A percentile compares a stretch with the other conserved stretches of the same genome.
These are phyloP conservation scores for Dipodomys stephensi DNA, from an alignment of 2,113 vertebrate genomes.

Conservation along the genomic window DNA sequence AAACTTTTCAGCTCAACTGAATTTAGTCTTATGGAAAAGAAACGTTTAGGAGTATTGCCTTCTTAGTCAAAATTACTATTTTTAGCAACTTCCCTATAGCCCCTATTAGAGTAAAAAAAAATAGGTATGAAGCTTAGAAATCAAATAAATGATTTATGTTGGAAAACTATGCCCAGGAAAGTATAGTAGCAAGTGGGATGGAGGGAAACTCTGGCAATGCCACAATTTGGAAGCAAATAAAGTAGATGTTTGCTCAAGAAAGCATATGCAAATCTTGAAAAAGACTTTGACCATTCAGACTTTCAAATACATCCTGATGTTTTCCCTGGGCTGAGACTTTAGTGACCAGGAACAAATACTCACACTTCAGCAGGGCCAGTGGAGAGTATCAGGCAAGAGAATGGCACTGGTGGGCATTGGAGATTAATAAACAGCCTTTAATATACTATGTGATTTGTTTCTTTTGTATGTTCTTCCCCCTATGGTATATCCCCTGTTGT, in stretches of 20 bases:
- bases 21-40: slow-evolving; percentile 5
- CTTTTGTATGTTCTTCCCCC: too few relatives aligned
- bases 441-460: too few relatives aligned
- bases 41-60: background rate
- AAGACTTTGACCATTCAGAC: background rate
- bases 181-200: rapidly evolving
- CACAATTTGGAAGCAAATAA: background rate
- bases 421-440: background rate
- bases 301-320: background rate
- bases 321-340: background rate
- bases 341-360: background rate
- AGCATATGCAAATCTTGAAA: background rate
- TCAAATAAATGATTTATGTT: background rate
- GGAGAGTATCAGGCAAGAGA: too few relatives aligned
- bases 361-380: background rate
- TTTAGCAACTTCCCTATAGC: background rate
- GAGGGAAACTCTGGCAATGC: background rate
- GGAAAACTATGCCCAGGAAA: background rate
- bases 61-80: slow-evolving; percentile 15
- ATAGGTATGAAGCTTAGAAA: background rate
- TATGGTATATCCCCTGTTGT: too few relatives aligned
- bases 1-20: background rate
- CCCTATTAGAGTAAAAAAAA: background rate
- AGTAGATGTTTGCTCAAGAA: slow-evolving; percentile 18
- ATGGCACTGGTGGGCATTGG: background rate